Evolutionary conservation across 2,113 vertebrate genomes (phyloP).

Genomic region (Nycticryphes semicollaris): DNA sequence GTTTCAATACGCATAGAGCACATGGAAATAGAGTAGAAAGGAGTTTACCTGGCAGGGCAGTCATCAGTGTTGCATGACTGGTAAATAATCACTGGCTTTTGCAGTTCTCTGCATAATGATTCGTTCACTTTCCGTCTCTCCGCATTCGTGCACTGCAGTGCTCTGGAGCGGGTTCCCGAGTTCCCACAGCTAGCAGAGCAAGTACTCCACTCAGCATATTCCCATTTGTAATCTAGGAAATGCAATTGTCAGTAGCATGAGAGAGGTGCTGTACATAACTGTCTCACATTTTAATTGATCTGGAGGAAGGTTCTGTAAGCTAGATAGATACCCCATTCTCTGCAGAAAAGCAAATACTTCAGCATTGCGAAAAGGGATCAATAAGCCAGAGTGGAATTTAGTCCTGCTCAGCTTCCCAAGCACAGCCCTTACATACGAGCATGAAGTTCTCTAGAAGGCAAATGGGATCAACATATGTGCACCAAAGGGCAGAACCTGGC

Average conservation of each 20-base stretch:
- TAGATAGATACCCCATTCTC: not conserved
- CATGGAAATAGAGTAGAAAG: not conserved
- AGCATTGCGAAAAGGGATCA: not conserved
- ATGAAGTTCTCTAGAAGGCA: not conserved
- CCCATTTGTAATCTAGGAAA: slow-evolving; percentile 81
- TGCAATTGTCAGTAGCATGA: not conserved
- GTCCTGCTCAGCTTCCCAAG: not conserved
- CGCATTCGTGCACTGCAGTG: slow-evolving; percentile 65
- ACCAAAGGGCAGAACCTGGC: not conserved
- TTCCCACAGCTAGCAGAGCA: slow-evolving; percentile 87
- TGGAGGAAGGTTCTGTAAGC: not conserved
- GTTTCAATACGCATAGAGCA: not conserved
- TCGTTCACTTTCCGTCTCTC: slow-evolving; percentile 69
- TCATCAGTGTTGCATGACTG: slow-evolving; percentile 79
- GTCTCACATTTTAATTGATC: not conserved
- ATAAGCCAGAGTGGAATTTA: not conserved
- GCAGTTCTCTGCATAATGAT: slow-evolving; percentile 73
- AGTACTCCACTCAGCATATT: slow-evolving; percentile 77
- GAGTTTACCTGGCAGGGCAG: slow-evolving; percentile 84
- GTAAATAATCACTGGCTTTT: slow-evolving; percentile 65
- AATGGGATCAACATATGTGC: slow-evolving; percentile 33
- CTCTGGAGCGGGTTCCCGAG: slow-evolving; percentile 74
- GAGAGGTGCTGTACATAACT: not conserved
- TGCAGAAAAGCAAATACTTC: not conserved
- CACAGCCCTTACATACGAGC: not conserved